Evolutionary conservation across 1,140 invertebrate genomes (phyloP).

Genomic region (Bombus confusus): DNA sequence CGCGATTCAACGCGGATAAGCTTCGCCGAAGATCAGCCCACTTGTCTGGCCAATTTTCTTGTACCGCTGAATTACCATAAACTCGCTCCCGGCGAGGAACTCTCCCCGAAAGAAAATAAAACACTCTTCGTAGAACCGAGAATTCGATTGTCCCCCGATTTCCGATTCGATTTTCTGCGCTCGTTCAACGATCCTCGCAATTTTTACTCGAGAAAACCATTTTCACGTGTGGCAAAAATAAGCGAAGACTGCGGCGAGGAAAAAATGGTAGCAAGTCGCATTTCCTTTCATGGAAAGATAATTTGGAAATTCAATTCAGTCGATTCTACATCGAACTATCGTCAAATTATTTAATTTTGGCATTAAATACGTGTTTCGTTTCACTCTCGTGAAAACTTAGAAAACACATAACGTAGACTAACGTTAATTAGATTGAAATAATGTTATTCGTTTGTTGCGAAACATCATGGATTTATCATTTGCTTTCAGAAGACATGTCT

Average conservation of each 20-base stretch:
- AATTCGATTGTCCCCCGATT: constrained; percentile 25
- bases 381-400: no score
- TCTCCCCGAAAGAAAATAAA: constrained; percentile 17
- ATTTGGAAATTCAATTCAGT: neutral
- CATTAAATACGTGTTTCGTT: no score
- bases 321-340: no score
- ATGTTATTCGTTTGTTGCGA: no score
- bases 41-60: constrained; percentile 44
- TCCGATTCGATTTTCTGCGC: constrained; percentile 9
- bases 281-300: neutral
- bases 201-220: neutral
- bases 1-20: constrained; percentile 34
- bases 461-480: no score
- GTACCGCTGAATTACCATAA: constrained; percentile 17
- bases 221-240: neutral
- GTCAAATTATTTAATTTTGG: no score
- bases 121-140: neutral
- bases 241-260: no score
- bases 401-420: no score
- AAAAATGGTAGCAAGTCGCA: neutral
- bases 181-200: neutral
- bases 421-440: no score
- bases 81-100: neutral
- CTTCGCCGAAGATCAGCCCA: constrained; percentile 27
- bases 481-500: no score